Evolutionary conservation across 35 echinoderm and acorn worm species (phyloP), one percentile per base, ranked within the genome.

Genomic region (Acanthaster planci): DNA sequence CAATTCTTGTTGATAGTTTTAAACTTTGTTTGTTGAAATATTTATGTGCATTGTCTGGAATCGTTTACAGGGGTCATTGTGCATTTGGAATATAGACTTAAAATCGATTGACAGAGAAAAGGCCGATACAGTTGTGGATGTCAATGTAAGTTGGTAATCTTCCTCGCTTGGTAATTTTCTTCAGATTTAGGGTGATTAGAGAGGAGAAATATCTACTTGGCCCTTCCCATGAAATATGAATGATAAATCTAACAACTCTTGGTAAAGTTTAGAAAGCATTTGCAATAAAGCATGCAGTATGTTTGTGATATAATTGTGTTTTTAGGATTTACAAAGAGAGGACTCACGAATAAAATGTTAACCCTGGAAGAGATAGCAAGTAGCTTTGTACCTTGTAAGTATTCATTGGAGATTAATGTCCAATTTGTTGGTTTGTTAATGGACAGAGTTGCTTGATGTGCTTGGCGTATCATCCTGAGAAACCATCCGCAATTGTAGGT

Each of bases 391-490:
- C n/a, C n/a, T n/a, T n/a, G n/a, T n/a, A n/a, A n/a, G n/a, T n/a
- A n/a, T n/a, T n/a, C n/a, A n/a, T n/a, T n/a, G n/a, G n/a, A n/a
- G n/a, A n/a, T n/a, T n/a, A n/a, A n/a, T n/a, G n/a, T n/a, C n/a
- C n/a, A n/a, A n/a, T n/a, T 82, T 1, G 38, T 80, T 90, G 79
- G 37, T 38, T 77, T 81, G 16, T 37, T 5, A 77, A 76, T 83
- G 38, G 39, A 16, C 80, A 98, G 95, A 98, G 92, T 55, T 98
- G 95, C 76, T 54, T 98, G 51, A 98, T 90, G 88, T 93, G 81
- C 51, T 47, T 91, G 22, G 58, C 91, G n/a, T 93, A 93, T 77
- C 95, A 98, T 86, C 95, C 95, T 29, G 78, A 55, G 29, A 84
- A 87, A 19, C 92, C 95, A 22, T 88, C 91, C 1, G 82, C 79